Base-by-base conservation (phyloP, 2,113 vertebrate species). In the Oriolus oriolus region DNA sequence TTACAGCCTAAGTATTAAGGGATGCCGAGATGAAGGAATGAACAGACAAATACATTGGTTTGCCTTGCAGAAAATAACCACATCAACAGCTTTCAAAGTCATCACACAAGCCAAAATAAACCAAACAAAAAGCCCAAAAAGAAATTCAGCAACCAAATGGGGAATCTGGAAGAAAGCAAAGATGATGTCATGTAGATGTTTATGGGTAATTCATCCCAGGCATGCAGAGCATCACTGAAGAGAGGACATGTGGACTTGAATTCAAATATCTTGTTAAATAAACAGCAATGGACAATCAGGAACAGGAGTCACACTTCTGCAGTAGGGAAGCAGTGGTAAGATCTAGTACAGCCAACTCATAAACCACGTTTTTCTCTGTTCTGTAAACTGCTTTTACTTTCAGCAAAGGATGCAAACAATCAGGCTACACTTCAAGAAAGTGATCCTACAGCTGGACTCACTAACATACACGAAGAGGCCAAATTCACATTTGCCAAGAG, bases 401-500 rank as follows among this genome's bases (percentile, higher is more conserved):
- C 35, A 82, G 23, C 44, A 54, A 79, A 85, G 57, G 39, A 92
- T 24, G 61, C 79, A 63, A 87, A 84, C 28, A 5, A 53, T 19
- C 3, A 6, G 47, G 60, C 35, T 50, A 61, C 37, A 8, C 33
- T 14, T 10, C 10, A 70, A 60, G 42, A 35, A 88, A 64, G 52
- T 4, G 56, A 79, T 39, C 39, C 35, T 59, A 52, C 61, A 88
- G 11, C 49, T 54, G 20, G 16, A 22, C 24, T 37, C 50, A 56
- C 44, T 56, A 65, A 77, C 11, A 37, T 0, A 0, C 16, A 10
- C 0, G 4, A 59, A 49, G 42, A 79, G 44, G 39, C 16, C 53
- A 83, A 50, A 69, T 9, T 35, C 66, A 26, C 42, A 41, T 53
- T 13, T 53, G 60, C 16, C 37, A 83, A 80, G 30, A 39, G 9